Evolutionary conservation across 2,113 vertebrate genomes (phyloP).

Genomic region (Corydoras maculifer): DNA sequence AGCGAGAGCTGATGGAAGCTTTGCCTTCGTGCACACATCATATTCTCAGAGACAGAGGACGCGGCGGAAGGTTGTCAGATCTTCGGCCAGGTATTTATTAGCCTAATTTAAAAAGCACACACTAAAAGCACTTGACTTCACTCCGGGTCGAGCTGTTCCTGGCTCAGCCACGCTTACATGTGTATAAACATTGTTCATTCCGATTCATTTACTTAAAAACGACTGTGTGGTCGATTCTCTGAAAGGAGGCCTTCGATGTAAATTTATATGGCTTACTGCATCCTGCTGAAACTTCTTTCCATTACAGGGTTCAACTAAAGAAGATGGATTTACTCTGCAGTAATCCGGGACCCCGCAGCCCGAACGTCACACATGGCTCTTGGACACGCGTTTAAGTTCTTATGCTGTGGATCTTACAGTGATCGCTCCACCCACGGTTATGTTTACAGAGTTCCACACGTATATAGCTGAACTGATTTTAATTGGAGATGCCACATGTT

Average conservation of each 20-base stretch:
- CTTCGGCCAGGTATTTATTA: constrained; percentile 6
- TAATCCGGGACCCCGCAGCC: no score
- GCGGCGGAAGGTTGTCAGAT: constrained; percentile 7
- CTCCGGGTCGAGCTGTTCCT: constrained; percentile 4
- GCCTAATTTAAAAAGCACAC: constrained; percentile 20
- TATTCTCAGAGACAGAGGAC: constrained; percentile 3
- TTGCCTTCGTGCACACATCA: constrained; percentile 5
- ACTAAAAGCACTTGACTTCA: constrained; percentile 12
- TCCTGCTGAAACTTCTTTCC: constrained; percentile 9
- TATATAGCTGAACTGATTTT: not conserved
- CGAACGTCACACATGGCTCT: not conserved
- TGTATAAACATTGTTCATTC: constrained; percentile 13
- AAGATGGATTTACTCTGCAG: no score
- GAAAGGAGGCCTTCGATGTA: constrained; percentile 40
- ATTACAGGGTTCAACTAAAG: no score
- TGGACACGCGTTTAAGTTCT: not conserved
- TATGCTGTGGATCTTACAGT: constrained; percentile 6
- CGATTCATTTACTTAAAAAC: constrained; percentile 28
- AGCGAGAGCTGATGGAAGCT: constrained; percentile 40
- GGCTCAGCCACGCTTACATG: not conserved
- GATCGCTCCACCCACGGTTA: not conserved
- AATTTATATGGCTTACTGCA: constrained; percentile 45
- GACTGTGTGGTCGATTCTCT: constrained; percentile 15
- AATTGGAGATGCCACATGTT: not conserved
- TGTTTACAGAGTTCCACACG: constrained; percentile 3